Conservation (phyloP, 2,797 vertebrate genomes). For the Chromobotia macracanthus region DNA sequence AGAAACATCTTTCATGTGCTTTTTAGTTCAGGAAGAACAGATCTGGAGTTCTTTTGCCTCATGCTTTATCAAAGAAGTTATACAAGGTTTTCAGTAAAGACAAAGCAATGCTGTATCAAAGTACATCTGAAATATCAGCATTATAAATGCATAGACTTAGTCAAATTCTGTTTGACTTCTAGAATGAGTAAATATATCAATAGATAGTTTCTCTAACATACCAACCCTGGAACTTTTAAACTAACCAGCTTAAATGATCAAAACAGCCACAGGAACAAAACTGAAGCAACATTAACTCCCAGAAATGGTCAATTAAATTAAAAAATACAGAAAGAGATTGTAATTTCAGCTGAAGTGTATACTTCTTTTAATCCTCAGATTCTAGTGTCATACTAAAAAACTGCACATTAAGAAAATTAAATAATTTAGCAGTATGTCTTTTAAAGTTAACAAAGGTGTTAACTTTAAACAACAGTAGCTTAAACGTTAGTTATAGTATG, state of each 20-base stretch:
- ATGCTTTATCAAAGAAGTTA: too few species aligned
- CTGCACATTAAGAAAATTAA: constrained; percentile 27
- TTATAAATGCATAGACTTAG: constrained; percentile 85
- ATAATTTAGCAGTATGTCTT: constrained; percentile 13
- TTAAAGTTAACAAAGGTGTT: background rate
- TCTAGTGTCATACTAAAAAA: constrained; percentile 39
- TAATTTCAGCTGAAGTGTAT: constrained; percentile 44
- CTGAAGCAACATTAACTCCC: background rate
- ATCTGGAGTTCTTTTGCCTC: too few species aligned
- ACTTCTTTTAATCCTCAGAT: constrained; percentile 32
- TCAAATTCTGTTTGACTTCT: constrained; percentile 73
- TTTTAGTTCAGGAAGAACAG: constrained; percentile 32
- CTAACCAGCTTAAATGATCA: background rate
- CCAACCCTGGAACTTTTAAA: background rate
- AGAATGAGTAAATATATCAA: constrained; percentile 68
- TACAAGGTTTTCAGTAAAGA: constrained; percentile 53
- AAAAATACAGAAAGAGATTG: constrained; percentile 17
- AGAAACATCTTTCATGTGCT: background rate
- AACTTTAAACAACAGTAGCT: constrained; percentile 13
- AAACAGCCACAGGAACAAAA: background rate
- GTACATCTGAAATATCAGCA: constrained; percentile 86
- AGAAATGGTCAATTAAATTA: background rate
- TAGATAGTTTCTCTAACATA: constrained; percentile 46
- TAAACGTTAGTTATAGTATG: constrained; percentile 15
- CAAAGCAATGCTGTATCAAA: constrained; percentile 71